Evolutionary conservation across 2,113 vertebrate genomes (phyloP).

Genomic region (Zapus hudsonius): DNA sequence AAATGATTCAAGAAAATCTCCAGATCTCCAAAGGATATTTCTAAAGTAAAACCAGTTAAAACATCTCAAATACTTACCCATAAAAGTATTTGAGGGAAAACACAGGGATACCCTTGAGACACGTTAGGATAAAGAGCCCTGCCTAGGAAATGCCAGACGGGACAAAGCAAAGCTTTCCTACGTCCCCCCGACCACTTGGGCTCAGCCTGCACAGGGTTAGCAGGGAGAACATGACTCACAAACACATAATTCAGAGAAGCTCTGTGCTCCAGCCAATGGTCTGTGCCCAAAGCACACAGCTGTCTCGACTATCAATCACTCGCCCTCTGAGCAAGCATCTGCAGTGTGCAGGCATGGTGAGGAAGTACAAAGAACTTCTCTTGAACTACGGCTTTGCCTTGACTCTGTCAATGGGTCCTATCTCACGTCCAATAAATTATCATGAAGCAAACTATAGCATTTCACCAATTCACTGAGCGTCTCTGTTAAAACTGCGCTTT

Average conservation of each 20-base stretch:
- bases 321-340: constrained; percentile 49
- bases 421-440: constrained; percentile 47
- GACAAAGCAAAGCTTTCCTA: constrained; percentile 20
- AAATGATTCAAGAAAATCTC: background rate
- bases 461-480: constrained; percentile 33
- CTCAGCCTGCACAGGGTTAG: background rate
- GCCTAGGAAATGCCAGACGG: background rate
- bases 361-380: constrained; percentile 17
- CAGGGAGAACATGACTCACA: constrained; percentile 24
- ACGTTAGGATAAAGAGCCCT: background rate
- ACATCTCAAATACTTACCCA: background rate
- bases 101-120: too few relatives aligned
- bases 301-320: constrained; percentile 77
- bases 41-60: constrained; percentile 4
- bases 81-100: background rate
- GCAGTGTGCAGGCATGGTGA: background rate
- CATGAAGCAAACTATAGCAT: background rate
- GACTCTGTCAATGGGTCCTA: constrained; percentile 60
- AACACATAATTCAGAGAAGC: constrained; percentile 69
- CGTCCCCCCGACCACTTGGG: background rate
- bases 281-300: constrained; percentile 63
- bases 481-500: constrained; percentile 10
- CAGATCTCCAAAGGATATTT: background rate
- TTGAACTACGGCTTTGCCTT: constrained; percentile 40
- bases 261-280: constrained; percentile 55